Conservation (phyloP, 2,888 invertebrate species). For the Drosophila antonietae region DNA sequence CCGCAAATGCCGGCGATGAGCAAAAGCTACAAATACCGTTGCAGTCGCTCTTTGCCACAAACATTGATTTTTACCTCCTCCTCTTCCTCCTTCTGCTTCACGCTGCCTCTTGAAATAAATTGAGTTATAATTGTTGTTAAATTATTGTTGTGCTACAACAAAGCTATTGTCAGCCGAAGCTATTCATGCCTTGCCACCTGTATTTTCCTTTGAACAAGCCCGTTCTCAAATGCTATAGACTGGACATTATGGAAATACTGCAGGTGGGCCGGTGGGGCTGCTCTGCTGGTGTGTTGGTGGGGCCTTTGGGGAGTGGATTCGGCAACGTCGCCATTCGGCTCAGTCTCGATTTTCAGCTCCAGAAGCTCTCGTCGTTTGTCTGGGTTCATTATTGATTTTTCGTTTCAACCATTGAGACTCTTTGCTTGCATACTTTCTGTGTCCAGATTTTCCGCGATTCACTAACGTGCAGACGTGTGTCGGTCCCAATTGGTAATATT, state of each 20-base stretch:
- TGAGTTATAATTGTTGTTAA: conserved; percentile 35
- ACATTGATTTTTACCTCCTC: conserved; percentile 60
- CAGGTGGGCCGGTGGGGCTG: conserved; percentile 6
- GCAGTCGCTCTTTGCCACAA: conserved; percentile 43
- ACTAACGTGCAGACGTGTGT: conserved; percentile 51
- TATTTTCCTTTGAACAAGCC: not conserved
- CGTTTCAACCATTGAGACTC: conserved; percentile 61
- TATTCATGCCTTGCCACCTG: conserved; percentile 4
- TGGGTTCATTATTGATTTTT: conserved; percentile 81
- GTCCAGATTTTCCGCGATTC: conserved; percentile 64
- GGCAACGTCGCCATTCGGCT: conserved; percentile 47
- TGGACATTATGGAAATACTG: not conserved
- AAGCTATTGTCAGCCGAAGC: conserved; percentile 10
- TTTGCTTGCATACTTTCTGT: conserved; percentile 45
- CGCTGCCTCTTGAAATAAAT: not conserved
- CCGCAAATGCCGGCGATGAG: conserved; percentile 51
- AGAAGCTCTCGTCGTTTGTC: conserved; percentile 62
- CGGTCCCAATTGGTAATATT: conserved; percentile 14
- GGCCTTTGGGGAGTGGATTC: conserved; percentile 58
- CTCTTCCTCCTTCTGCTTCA: not conserved
- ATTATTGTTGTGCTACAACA: conserved; percentile 18
- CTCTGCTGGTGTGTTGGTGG: not conserved
- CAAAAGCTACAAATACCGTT: conserved; percentile 45
- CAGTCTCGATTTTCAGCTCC: conserved; percentile 37
- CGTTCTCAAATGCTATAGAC: not conserved